Conservation (phyloP, 1,140 invertebrate species). For the Aphaenogaster floridana region DNA sequence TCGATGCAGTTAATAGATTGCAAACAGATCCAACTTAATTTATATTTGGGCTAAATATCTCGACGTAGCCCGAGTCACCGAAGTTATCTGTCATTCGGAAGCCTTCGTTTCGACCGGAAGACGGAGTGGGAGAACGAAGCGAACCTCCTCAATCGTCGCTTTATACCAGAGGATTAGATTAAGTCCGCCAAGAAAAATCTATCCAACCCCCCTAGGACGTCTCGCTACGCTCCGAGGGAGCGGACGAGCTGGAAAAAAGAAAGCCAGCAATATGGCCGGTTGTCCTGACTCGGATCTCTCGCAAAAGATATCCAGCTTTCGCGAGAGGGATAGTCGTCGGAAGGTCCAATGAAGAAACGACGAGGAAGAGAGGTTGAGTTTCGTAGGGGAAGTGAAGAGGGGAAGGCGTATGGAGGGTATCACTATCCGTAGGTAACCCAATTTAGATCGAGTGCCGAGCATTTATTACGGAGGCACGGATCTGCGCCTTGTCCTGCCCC, state of each 20-base stretch:
- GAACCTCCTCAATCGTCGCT: slow-evolving; percentile 79
- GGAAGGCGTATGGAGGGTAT: slow-evolving; percentile 63
- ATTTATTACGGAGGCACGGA: slow-evolving; percentile 84
- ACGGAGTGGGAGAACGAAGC: slow-evolving; percentile 53
- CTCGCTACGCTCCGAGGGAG: slow-evolving; percentile 50
- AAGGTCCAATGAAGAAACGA: slow-evolving; percentile 61
- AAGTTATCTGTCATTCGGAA: slow-evolving; percentile 54
- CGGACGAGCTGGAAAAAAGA: slow-evolving; percentile 73
- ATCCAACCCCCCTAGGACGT: slow-evolving; percentile 70
- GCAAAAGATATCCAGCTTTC: slow-evolving; percentile 77
- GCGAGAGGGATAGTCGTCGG: slow-evolving; percentile 67
- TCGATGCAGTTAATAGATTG: not conserved
- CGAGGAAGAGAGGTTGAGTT: slow-evolving; percentile 54
- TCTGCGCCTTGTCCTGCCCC: slow-evolving; percentile 74
- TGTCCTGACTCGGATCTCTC: slow-evolving; percentile 81
- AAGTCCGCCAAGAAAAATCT: slow-evolving; percentile 86
- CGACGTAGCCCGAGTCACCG: not conserved
- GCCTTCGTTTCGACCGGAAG: slow-evolving; percentile 29
- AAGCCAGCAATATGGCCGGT: slow-evolving; percentile 83
- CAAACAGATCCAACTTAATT: slow-evolving; percentile 27
- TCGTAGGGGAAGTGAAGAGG: slow-evolving; percentile 64
- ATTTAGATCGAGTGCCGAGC: slow-evolving; percentile 87
- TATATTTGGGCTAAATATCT: slow-evolving; percentile 22
- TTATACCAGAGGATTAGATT: slow-evolving; percentile 86
- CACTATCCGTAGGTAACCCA: slow-evolving; percentile 82